Evolutionary conservation across 2,888 invertebrate genomes (phyloP).

Genomic region (Drosophila formosana): DNA sequence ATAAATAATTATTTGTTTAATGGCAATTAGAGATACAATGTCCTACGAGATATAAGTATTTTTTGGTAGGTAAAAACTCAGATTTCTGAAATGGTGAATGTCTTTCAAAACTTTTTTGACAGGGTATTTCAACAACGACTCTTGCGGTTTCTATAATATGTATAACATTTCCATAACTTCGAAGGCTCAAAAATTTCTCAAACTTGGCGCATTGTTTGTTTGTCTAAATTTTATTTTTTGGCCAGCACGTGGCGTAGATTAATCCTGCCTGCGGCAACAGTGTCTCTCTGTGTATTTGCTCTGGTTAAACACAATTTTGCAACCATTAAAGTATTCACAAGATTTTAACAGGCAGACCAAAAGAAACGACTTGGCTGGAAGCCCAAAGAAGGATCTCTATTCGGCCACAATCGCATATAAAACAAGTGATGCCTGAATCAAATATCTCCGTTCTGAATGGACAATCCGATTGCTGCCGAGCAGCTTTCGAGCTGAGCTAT

Average conservation of each 20-base stretch:
- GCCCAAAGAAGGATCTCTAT: neutral
- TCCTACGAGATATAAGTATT: no score
- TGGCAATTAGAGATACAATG: neutral
- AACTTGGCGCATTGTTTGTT: constrained; percentile 18
- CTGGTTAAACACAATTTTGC: neutral
- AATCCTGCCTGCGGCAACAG: constrained; percentile 40
- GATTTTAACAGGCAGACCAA: neutral
- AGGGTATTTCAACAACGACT: constrained; percentile 15
- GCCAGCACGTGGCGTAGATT: constrained; percentile 65
- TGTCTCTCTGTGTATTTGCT: neutral
- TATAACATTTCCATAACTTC: constrained; percentile 54
- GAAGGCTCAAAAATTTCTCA: constrained; percentile 25
- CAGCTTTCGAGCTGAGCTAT: constrained; percentile 21
- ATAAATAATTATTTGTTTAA: neutral
- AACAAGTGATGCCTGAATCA: neutral
- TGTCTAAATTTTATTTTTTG: constrained; percentile 25
- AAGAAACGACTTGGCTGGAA: neutral
- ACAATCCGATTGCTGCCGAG: constrained; percentile 37
- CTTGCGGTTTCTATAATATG: constrained; percentile 1
- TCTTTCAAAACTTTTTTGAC: neutral
- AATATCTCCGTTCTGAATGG: neutral
- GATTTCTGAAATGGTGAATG: neutral
- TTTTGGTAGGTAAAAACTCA: no score
- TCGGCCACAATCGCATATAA: constrained; percentile 11
- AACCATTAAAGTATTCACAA: constrained; percentile 2